Conservation (phyloP, 2,888 invertebrate genomes). For the Netelia melanura region DNA sequence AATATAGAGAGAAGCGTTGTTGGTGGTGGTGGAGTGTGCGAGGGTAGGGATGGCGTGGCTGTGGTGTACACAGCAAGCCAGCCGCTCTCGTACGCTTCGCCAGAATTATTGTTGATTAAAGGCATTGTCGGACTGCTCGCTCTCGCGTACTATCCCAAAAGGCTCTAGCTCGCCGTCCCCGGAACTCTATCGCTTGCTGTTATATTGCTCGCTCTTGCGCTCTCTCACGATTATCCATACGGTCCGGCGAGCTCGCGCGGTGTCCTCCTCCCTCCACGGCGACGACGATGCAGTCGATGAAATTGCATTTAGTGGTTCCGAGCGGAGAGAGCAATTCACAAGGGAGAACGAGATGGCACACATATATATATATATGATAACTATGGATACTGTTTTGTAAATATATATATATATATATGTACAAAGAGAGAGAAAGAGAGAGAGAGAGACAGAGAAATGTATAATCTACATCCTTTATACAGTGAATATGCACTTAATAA, state of each 20-base stretch:
- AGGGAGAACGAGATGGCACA: slow-evolving; percentile 56
- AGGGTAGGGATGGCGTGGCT: slow-evolving; percentile 42
- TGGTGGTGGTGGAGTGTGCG: slow-evolving; percentile 4
- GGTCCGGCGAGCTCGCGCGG: slow-evolving; percentile 30
- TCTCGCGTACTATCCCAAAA: slow-evolving; percentile 70
- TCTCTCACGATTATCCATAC: slow-evolving; percentile 47
- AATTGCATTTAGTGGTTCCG: slow-evolving; percentile 78
- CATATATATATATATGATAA: slow-evolving; percentile 15
- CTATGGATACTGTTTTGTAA: slow-evolving; percentile 7
- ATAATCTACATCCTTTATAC: no score
- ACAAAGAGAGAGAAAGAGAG: not conserved
- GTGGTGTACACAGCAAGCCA: slow-evolving; percentile 9
- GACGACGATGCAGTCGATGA: slow-evolving; percentile 74
- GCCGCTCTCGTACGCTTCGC: slow-evolving; percentile 61
- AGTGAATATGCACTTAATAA: no score
- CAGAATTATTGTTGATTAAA: slow-evolving; percentile 83
- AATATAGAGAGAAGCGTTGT: not conserved
- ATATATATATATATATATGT: not conserved
- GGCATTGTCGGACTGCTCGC: slow-evolving; percentile 78
- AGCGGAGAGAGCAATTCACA: slow-evolving; percentile 61
- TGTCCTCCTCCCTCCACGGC: slow-evolving; percentile 44
- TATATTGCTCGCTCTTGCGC: slow-evolving; percentile 23
- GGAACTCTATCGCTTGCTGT: slow-evolving; percentile 60
- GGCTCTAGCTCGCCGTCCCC: slow-evolving; percentile 63
- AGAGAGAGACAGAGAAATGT: not conserved